Evolutionary conservation across 2,888 invertebrate species (phyloP), one percentile per base, ranked within the genome.

Genomic region (Plebejus anna): DNA sequence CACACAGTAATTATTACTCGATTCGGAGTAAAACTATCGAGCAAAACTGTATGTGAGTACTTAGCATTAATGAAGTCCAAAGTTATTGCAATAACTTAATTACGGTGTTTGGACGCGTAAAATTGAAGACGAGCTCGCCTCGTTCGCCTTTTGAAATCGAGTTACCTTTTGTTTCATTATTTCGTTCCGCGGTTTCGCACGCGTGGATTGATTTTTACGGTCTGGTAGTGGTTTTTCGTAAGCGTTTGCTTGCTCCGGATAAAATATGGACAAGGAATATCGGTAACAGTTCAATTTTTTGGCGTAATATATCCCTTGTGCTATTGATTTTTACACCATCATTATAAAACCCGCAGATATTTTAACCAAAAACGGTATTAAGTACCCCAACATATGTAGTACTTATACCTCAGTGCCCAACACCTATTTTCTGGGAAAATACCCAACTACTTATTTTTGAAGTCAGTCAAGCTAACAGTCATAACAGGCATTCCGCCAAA

Each of bases 51-150:
- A 22, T 22, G 22, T 22, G 22, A 22, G 22, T 22, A 22, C 22
- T 22, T 22, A 22, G 22, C 22, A 47, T 72, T 70, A 70, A 36
- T 55, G 36, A 70, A 70, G 32, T n/a, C 51, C 42, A 32, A 72
- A 76, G 61, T 76, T 71, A 72, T 72, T 72, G 22, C 47, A 47
- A 42, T 47, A 72, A 72, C 42, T 72, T 42, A 72, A 72, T 72
- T n/a, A 7, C 72, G 55, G 72, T 70, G 28, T 57, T 57, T 38
- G 57, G 66, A 47, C 51, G 66, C 66, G 32, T 75, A 55, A 70
- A 75, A 75, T 66, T 42, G 47, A 42, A 47, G 42, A 70, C 70
- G 32, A 13, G 47, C 22, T 22, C 22, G 47, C 72, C 47, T 70
- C 42, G 47, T 72, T 32, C 66, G 32, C 32, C 13, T 66, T 36